Evolutionary conservation across 1,140 invertebrate genomes (phyloP).

Genomic region (Gryon sp.): DNA sequence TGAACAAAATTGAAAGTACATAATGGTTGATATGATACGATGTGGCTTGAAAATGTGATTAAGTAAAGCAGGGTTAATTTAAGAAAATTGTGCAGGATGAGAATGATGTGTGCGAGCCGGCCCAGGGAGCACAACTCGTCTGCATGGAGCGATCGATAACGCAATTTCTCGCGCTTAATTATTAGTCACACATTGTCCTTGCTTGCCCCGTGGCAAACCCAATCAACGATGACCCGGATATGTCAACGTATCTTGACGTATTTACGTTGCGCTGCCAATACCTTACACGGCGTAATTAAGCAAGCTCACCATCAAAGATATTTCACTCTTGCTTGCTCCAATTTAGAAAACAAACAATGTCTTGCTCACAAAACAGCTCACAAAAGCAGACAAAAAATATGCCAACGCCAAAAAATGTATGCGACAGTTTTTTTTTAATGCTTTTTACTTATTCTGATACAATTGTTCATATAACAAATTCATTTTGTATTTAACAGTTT

Average conservation of each 20-base stretch:
- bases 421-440: no score
- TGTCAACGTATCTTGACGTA: slow-evolving; percentile 37
- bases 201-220: slow-evolving; percentile 6
- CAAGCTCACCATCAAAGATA: slow-evolving; percentile 31
- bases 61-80: no score
- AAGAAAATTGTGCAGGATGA: slow-evolving; percentile 12
- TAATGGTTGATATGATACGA: no score
- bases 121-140: slow-evolving; percentile 10
- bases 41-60: no score
- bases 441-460: slow-evolving; percentile 7
- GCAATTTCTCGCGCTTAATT: slow-evolving; percentile 52
- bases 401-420: no score
- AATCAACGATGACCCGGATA: slow-evolving; percentile 47
- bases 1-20: no score
- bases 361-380: neutral
- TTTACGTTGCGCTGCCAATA: slow-evolving; percentile 44
- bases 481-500: no score
- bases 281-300: slow-evolving; percentile 31
- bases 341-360: slow-evolving; percentile 35
- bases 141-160: slow-evolving; percentile 30
- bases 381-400: slow-evolving; percentile 20
- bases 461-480: no score
- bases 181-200: slow-evolving; percentile 50
- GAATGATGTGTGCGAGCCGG: slow-evolving; percentile 25
- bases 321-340: slow-evolving; percentile 48